These are phyloP conservation scores for Polia nebulosa DNA, from an alignment of 2,888 invertebrate genomes.

Conservation along the genomic window DNA sequence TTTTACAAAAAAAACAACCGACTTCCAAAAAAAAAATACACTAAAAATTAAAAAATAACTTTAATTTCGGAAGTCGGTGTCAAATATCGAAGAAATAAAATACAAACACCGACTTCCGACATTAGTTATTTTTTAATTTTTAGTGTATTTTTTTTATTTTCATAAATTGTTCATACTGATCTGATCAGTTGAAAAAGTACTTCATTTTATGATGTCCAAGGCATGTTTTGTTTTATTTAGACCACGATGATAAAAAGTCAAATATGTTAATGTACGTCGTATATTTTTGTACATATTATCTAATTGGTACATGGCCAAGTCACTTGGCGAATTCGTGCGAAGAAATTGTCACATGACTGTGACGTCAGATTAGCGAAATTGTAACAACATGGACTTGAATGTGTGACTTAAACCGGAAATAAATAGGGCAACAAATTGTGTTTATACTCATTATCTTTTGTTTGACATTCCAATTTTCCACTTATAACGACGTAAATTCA, in stretches of 20 bases:
- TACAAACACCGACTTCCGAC: too few species aligned
- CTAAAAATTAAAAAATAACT: too few species aligned
- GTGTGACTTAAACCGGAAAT: conserved; percentile 26
- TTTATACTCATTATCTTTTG: background rate
- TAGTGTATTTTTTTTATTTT: too few species aligned
- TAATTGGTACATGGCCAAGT: conserved; percentile 55
- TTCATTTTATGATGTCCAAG: background rate
- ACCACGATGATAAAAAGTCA: conserved; percentile 6
- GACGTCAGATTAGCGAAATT: conserved; percentile 36
- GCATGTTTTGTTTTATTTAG: background rate
- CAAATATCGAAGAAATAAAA: too few species aligned
- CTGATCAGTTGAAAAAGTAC: too few species aligned
- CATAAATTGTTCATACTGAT: too few species aligned
- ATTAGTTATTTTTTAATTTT: too few species aligned
- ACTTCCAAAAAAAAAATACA: too few species aligned
- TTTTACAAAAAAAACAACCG: too few species aligned
- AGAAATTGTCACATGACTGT: conserved; percentile 53
- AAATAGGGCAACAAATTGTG: conserved; percentile 4
- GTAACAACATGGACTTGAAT: conserved; percentile 8
- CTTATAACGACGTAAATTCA: too few species aligned
- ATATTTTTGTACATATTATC: conserved; percentile 42
- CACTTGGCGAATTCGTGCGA: conserved; percentile 12
- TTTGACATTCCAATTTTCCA: too few species aligned
- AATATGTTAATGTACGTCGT: conserved; percentile 17
- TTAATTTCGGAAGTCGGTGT: too few species aligned